These are phyloP conservation scores for Cygnus olor DNA, from an alignment of 2,797 vertebrate genomes.

Conservation along the genomic window DNA sequence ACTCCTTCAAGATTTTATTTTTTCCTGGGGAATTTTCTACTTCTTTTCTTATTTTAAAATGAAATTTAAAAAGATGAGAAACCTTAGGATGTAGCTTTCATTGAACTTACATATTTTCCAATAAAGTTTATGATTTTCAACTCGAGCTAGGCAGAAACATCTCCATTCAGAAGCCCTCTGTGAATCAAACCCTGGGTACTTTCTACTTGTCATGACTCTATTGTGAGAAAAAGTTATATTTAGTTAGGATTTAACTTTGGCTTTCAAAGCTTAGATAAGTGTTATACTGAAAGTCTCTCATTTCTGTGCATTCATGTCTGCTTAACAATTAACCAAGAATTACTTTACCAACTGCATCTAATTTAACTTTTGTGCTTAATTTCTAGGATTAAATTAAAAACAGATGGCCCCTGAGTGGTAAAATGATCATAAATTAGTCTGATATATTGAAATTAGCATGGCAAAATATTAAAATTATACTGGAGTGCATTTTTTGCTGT, in stretches of 20 bases:
- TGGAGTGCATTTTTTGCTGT: background rate
- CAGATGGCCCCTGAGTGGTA: constrained; percentile 49
- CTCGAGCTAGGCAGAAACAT: background rate
- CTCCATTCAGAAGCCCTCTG: background rate
- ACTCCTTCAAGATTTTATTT: background rate
- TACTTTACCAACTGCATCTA: constrained; percentile 61
- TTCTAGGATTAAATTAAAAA: constrained; percentile 68
- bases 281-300: background rate
- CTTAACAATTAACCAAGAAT: constrained; percentile 63
- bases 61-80: background rate
- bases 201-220: background rate
- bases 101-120: background rate
- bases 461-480: constrained; percentile 44
- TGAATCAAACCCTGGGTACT: background rate
- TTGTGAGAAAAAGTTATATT: background rate
- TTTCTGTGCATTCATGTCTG: background rate
- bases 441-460: constrained; percentile 41
- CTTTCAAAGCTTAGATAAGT: background rate
- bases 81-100: background rate
- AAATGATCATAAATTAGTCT: constrained; percentile 58
- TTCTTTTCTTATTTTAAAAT: background rate
- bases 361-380: constrained; percentile 67
- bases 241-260: background rate
- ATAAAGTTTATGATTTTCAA: background rate
- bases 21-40: background rate